Conservation (phyloP, 2,888 invertebrate species). For the Ischnus inquisitorius region DNA sequence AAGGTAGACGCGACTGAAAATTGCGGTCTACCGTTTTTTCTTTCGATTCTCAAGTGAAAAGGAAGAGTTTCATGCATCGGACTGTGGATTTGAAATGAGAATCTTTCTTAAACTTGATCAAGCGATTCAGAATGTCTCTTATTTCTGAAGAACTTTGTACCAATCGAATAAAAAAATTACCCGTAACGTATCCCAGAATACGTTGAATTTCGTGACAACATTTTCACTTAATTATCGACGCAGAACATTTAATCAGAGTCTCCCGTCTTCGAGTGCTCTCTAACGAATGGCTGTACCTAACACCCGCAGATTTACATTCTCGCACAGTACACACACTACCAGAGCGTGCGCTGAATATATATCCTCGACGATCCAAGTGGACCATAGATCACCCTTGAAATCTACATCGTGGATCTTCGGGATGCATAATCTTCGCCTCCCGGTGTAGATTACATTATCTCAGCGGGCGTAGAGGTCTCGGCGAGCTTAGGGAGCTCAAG, state of each 20-base stretch:
- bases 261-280: conserved; percentile 20
- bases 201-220: not conserved
- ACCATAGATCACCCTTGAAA: conserved; percentile 78
- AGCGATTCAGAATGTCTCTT: no score
- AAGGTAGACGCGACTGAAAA: not conserved
- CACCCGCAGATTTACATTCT: conserved; percentile 13
- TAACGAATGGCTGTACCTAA: conserved; percentile 22
- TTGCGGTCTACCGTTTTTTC: not conserved
- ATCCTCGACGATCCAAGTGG: conserved; percentile 59
- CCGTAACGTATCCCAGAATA: no score
- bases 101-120: not conserved
- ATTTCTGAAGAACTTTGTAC: not conserved
- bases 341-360: conserved; percentile 53
- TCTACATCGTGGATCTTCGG: conserved; percentile 80
- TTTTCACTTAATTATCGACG: conserved; percentile 8
- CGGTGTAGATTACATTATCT: conserved; percentile 78
- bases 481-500: conserved; percentile 18
- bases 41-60: not conserved
- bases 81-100: not conserved
- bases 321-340: not conserved
- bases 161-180: not conserved
- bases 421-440: conserved; percentile 79
- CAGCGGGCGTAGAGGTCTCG: conserved; percentile 43
- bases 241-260: conserved; percentile 45
- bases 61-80: not conserved